These are phyloP conservation scores for Plagodis dolabraria DNA, from an alignment of 2,888 invertebrate species.

Conservation along the genomic window DNA sequence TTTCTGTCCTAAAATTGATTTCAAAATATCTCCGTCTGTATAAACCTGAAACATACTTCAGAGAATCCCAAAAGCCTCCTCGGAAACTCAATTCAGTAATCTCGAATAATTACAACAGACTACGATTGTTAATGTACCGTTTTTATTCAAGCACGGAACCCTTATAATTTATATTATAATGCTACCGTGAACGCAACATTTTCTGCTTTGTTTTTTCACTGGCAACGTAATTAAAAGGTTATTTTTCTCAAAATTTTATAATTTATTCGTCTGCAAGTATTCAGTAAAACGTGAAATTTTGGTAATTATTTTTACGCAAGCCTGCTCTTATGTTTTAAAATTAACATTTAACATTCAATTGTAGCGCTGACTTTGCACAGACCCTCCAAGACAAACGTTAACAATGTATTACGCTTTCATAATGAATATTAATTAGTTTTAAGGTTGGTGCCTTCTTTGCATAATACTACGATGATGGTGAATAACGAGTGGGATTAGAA, in stretches of 20 bases:
- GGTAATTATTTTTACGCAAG: constrained; percentile 3
- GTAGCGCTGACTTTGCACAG: neutral
- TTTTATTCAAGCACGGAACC: constrained; percentile 23
- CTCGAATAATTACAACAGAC: constrained; percentile 25
- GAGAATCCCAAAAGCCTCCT: constrained; percentile 11
- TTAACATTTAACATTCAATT: constrained; percentile 1
- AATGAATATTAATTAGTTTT: constrained; percentile 16
- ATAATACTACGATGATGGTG: constrained; percentile 1
- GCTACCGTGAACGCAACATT: constrained; percentile 18
- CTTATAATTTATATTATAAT: constrained; percentile 27
- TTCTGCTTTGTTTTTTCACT: constrained; percentile 16
- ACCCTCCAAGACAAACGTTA: constrained; percentile 3
- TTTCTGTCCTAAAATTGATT: no score
- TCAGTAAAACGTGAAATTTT: neutral
- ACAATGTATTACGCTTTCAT: neutral
- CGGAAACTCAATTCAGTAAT: constrained; percentile 26
- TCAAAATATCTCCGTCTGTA: neutral
- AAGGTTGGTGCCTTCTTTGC: constrained; percentile 7
- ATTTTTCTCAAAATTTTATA: constrained; percentile 12
- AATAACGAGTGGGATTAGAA: neutral
- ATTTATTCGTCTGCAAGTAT: constrained; percentile 7
- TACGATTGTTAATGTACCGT: constrained; percentile 20
- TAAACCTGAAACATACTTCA: constrained; percentile 10
- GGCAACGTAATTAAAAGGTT: constrained; percentile 15
- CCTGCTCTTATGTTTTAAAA: constrained; percentile 2